Evolutionary conservation across 2,888 invertebrate species (phyloP).

Genomic region (Clivina fossor): DNA sequence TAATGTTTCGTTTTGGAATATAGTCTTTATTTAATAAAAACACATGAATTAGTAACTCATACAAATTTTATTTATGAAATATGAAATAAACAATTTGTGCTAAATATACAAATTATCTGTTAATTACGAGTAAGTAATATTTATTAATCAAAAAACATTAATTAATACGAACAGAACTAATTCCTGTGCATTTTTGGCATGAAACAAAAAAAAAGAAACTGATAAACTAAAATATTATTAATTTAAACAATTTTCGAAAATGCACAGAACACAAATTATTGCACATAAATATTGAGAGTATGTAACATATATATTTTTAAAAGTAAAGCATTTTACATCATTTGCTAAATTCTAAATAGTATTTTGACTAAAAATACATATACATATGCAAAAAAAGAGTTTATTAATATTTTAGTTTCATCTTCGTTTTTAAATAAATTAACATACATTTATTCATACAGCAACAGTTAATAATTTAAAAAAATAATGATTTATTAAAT

Average conservation of each 20-base stretch:
- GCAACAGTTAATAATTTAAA: slow-evolving; percentile 34
- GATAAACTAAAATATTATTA: too few relatives aligned
- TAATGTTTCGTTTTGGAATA: neutral
- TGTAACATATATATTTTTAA: slow-evolving; percentile 25
- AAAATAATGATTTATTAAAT: slow-evolving; percentile 32
- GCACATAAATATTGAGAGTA: slow-evolving; percentile 23
- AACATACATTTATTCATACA: slow-evolving; percentile 32
- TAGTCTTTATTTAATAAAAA: neutral
- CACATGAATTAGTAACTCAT: slow-evolving; percentile 20
- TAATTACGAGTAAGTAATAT: slow-evolving; percentile 23
- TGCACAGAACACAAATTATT: slow-evolving; percentile 26
- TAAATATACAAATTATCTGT: slow-evolving; percentile 23
- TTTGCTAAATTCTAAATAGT: slow-evolving; percentile 14
- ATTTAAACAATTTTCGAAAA: slow-evolving; percentile 17
- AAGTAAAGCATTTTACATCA: slow-evolving; percentile 30
- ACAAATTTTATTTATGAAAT: slow-evolving; percentile 24
- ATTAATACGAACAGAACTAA: too few relatives aligned
- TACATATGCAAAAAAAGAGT: slow-evolving; percentile 19
- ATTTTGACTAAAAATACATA: slow-evolving; percentile 29
- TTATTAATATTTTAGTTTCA: slow-evolving; percentile 23
- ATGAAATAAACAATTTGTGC: slow-evolving; percentile 28
- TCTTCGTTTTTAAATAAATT: slow-evolving; percentile 28
- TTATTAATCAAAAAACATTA: too few relatives aligned
- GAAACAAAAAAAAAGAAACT: too few relatives aligned
- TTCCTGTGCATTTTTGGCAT: slow-evolving; percentile 25